A percentile compares a stretch with the other conserved stretches of the same genome.
These are phyloP conservation scores for Apotomis turbidana DNA, from an alignment of 2,888 invertebrate genomes.

Conservation along the genomic window DNA sequence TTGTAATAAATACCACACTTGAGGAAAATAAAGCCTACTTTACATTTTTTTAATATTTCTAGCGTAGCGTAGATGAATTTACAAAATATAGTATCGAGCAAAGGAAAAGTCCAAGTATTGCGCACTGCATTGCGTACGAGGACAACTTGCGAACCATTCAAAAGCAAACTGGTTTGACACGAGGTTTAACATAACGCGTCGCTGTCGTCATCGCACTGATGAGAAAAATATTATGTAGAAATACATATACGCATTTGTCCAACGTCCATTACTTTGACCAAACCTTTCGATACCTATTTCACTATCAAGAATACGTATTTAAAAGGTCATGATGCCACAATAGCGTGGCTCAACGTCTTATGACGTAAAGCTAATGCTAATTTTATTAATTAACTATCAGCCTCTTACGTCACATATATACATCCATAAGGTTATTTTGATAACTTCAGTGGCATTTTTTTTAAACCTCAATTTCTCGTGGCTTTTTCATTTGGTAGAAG, in stretches of 20 bases:
- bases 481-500: no score
- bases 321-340: constrained; percentile 21
- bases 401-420: no score
- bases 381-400: background rate
- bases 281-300: constrained; percentile 9
- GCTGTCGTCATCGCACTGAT: constrained; percentile 30
- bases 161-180: constrained; percentile 39
- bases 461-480: no score
- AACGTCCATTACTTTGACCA: background rate
- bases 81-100: background rate
- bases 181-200: constrained; percentile 24
- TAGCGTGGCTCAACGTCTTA: constrained; percentile 8
- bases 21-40: no score
- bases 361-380: constrained; percentile 13
- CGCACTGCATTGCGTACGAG: constrained; percentile 29
- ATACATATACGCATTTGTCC: background rate
- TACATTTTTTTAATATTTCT: no score
- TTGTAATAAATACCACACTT: no score
- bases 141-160: constrained; percentile 37
- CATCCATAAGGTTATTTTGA: no score
- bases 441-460: no score
- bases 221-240: constrained; percentile 8
- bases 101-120: constrained; percentile 30
- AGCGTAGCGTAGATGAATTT: no score
- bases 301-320: constrained; percentile 17